Conservation (phyloP, 2,888 invertebrate genomes). For the Tiliacea citrago region DNA sequence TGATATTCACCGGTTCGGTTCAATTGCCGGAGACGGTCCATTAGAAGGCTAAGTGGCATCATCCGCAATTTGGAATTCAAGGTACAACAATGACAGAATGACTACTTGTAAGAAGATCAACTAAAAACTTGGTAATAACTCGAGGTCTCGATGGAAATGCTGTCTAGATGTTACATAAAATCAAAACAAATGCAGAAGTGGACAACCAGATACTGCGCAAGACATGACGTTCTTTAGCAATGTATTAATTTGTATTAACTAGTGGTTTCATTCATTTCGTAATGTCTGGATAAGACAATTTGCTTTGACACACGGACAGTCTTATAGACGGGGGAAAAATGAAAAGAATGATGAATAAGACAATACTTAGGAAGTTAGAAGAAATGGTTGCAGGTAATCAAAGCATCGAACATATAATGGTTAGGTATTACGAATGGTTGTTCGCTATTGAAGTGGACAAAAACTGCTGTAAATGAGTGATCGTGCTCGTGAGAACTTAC, state of each 20-base stretch:
- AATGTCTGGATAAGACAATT: background rate
- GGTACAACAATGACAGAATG: constrained; percentile 16
- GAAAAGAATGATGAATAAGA: background rate
- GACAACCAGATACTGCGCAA: background rate
- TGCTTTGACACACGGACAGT: background rate
- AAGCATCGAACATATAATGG: background rate
- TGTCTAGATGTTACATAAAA: background rate
- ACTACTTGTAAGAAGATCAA: background rate
- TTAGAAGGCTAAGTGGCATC: constrained; percentile 75
- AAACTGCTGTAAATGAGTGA: background rate
- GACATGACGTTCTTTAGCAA: background rate
- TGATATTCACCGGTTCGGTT: constrained; percentile 47
- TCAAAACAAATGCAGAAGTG: background rate
- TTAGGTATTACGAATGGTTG: background rate
- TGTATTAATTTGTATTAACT: background rate
- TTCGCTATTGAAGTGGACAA: background rate
- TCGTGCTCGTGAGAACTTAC: background rate
- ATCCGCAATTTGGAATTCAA: constrained; percentile 68
- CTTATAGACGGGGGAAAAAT: background rate
- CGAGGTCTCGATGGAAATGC: background rate
- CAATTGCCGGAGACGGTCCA: constrained; percentile 80
- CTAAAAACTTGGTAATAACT: background rate
- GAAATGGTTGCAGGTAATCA: background rate
- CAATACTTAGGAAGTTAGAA: no score
- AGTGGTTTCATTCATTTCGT: background rate